A percentile compares a stretch with the other conserved stretches of the same genome.
Conservation (phyloP, 1,140 invertebrate species). For the Colletes latitarsis region DNA sequence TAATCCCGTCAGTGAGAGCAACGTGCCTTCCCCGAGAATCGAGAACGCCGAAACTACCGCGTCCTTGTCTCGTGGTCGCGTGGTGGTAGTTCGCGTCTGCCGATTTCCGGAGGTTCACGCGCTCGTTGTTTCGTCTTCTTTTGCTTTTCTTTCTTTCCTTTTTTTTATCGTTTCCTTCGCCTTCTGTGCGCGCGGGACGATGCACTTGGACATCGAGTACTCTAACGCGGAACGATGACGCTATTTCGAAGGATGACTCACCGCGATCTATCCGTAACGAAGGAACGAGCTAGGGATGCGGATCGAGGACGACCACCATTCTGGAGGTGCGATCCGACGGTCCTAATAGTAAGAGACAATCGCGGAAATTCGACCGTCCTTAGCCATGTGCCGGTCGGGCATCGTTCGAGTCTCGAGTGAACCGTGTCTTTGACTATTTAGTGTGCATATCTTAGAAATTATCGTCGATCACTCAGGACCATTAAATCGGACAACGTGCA, state of each 20-base stretch:
- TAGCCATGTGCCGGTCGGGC: too few species aligned
- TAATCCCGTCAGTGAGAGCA: background rate
- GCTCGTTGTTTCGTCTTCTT: too few species aligned
- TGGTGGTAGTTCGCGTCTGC: too few species aligned
- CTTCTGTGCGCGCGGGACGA: background rate
- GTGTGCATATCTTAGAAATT: too few species aligned
- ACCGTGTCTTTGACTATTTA: too few species aligned
- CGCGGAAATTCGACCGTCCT: background rate
- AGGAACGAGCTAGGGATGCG: slow-evolving; percentile 21
- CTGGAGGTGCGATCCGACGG: slow-evolving; percentile 13
- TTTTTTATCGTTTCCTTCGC: background rate
- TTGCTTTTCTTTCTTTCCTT: background rate
- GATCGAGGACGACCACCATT: slow-evolving; percentile 16
- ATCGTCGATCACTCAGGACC: too few species aligned
- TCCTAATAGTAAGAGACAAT: background rate
- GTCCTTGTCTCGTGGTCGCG: background rate
- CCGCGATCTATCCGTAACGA: background rate
- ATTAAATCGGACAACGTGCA: background rate
- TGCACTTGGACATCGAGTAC: slow-evolving; percentile 3
- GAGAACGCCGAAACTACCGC: too few species aligned
- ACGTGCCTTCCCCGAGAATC: too few species aligned
- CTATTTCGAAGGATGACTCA: background rate
- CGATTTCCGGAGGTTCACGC: too few species aligned
- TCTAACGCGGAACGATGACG: background rate
- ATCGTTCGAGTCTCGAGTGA: too few species aligned